Evolutionary conservation across 2,888 invertebrate species (phyloP).

Genomic region (Incurvaria masculella): DNA sequence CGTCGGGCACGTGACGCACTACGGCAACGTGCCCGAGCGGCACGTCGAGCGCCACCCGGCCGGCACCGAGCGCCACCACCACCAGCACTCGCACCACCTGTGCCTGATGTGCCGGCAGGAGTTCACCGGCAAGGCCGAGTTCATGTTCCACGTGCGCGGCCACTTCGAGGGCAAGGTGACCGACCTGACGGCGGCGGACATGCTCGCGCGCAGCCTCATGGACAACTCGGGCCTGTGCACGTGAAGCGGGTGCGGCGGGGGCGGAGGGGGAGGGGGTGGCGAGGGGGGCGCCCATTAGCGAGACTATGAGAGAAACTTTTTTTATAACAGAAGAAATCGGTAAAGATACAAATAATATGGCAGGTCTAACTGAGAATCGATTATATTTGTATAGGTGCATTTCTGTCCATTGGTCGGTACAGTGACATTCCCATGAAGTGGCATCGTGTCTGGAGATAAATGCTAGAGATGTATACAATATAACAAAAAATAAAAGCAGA

Average conservation of each 20-base stretch:
- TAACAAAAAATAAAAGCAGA: too few relatives aligned
- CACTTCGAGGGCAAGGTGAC: constrained; percentile 60
- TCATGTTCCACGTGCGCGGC: constrained; percentile 66
- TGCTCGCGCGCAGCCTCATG: constrained; percentile 48
- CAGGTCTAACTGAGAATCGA: too few relatives aligned
- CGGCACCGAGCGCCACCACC: constrained; percentile 7
- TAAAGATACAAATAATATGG: too few relatives aligned
- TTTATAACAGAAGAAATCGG: too few relatives aligned
- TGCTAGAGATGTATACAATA: too few relatives aligned
- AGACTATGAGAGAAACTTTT: too few relatives aligned
- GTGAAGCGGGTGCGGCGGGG: constrained; percentile 48
- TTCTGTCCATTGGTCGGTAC: too few relatives aligned
- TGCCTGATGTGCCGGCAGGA: constrained; percentile 66
- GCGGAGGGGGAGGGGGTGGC: too few relatives aligned
- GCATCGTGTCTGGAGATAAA: too few relatives aligned
- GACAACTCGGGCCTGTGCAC: constrained; percentile 55
- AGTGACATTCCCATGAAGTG: too few relatives aligned
- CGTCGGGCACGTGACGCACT: constrained; percentile 27
- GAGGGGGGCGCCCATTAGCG: too few relatives aligned
- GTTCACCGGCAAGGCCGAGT: constrained; percentile 64
- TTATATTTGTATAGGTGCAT: too few relatives aligned
- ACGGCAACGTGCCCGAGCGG: constrained; percentile 33
- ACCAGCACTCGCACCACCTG: constrained; percentile 45
- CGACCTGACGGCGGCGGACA: constrained; percentile 51
- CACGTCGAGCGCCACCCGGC: constrained; percentile 20